phyloP scores from a whole-genome alignment of 53 echinoderm and acorn worm species.

The Actinopyga echinites region DNA sequence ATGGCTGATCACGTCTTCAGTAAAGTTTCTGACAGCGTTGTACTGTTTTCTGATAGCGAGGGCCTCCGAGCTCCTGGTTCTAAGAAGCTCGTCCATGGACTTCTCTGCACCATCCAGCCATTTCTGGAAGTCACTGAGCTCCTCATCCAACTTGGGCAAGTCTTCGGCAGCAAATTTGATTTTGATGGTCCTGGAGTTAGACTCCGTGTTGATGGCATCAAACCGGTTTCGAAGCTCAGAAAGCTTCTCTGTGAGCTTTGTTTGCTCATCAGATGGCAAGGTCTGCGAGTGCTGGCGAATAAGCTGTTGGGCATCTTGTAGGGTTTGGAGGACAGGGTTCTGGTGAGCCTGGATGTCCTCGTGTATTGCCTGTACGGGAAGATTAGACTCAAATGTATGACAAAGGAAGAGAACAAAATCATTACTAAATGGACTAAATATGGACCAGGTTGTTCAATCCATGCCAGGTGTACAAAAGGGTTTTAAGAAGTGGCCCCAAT shows the following conservation, averaged over 20 bases:
- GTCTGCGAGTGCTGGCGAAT: conserved; percentile 80
- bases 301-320: conserved; percentile 86
- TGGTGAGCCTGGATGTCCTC: conserved; percentile 95
- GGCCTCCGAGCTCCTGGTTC: conserved; percentile 70
- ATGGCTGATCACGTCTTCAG: conserved; percentile 86
- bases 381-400: neutral
- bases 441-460: too few relatives aligned
- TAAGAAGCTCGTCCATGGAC: conserved; percentile 65
- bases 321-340: conserved; percentile 79
- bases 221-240: conserved; percentile 79
- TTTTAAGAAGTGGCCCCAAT: too few relatives aligned
- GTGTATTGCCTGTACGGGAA: conserved; percentile 59
- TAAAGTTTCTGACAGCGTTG: conserved; percentile 68
- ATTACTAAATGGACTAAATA: neutral
- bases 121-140: conserved; percentile 73
- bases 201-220: conserved; percentile 76
- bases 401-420: neutral
- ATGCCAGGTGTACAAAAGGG: too few relatives aligned
- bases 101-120: conserved; percentile 87
- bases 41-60: conserved; percentile 77
- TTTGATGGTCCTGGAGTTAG: conserved; percentile 78
- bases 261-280: conserved; percentile 86
- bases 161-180: conserved; percentile 81
- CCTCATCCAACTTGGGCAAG: conserved; percentile 83
- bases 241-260: conserved; percentile 82